A percentile compares a stretch with the other conserved stretches of the same genome.
These are phyloP conservation scores for Platysteira castanea DNA, from an alignment of 2,113 vertebrate species.

Conservation along the genomic window DNA sequence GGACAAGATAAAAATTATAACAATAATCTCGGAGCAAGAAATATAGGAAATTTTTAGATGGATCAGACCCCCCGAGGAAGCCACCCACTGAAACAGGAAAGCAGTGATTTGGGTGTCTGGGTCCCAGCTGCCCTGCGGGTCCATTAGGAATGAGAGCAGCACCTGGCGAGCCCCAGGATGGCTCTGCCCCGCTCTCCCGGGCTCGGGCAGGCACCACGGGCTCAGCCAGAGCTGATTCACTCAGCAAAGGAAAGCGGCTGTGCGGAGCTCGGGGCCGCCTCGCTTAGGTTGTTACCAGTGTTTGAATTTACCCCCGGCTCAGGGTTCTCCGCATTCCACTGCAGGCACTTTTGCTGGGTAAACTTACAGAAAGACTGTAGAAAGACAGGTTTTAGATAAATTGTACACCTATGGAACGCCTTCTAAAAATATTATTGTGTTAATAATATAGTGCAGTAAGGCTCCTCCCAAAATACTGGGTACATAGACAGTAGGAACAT, in stretches of 20 bases:
- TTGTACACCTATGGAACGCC: not conserved
- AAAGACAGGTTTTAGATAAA: not conserved
- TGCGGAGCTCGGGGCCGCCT: not conserved
- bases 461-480: not conserved
- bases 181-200: not conserved
- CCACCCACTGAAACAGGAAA: not conserved
- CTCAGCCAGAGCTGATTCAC: constrained; percentile 26
- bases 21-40: not conserved
- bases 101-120: not conserved
- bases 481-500: not conserved
- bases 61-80: not conserved
- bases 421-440: not conserved
- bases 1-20: not conserved
- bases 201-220: not conserved
- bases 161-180: not conserved
- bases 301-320: not conserved
- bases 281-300: not conserved
- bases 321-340: not conserved
- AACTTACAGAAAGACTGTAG: not conserved
- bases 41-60: not conserved
- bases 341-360: not conserved
- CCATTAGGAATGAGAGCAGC: not conserved
- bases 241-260: constrained; percentile 2
- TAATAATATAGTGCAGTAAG: not conserved
- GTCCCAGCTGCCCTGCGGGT: accelerated